phyloP scores from a whole-genome alignment of 92 coral and sea anemone species.

The Nematostella vectensis region DNA sequence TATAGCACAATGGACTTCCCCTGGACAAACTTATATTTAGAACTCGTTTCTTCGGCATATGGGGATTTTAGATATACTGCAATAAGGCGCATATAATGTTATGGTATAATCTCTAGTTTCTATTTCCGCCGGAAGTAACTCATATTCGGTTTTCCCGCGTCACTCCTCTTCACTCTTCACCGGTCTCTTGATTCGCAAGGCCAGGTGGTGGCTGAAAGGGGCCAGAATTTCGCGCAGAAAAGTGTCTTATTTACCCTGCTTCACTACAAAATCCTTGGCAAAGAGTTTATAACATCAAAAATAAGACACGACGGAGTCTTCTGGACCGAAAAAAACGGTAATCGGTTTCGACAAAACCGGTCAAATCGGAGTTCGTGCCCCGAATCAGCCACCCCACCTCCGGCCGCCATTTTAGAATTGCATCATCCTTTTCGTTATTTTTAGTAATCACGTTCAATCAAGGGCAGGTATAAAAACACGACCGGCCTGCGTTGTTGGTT shows the following conservation, averaged over 20 bases:
- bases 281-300: no score
- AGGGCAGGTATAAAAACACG: constrained; percentile 1
- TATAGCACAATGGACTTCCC: no score
- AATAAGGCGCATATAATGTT: no score
- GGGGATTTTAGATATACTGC: no score
- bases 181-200: not conserved
- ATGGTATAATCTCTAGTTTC: no score
- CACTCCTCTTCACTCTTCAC: not conserved
- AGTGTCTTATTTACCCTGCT: no score
- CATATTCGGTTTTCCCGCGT: not conserved
- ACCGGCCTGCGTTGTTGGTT: not conserved
- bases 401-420: constrained; percentile 6
- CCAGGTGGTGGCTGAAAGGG: not conserved
- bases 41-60: no score
- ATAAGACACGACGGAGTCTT: no score
- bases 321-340: not conserved
- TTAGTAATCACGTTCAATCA: constrained; percentile 2
- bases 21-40: no score
- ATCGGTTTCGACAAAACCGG: not conserved
- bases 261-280: no score
- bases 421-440: constrained; percentile 3
- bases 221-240: not conserved
- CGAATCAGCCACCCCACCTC: constrained; percentile 2
- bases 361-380: not conserved
- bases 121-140: not conserved